Conservation (phyloP, 2,113 vertebrate genomes). For the Malurus melanocephalus region DNA sequence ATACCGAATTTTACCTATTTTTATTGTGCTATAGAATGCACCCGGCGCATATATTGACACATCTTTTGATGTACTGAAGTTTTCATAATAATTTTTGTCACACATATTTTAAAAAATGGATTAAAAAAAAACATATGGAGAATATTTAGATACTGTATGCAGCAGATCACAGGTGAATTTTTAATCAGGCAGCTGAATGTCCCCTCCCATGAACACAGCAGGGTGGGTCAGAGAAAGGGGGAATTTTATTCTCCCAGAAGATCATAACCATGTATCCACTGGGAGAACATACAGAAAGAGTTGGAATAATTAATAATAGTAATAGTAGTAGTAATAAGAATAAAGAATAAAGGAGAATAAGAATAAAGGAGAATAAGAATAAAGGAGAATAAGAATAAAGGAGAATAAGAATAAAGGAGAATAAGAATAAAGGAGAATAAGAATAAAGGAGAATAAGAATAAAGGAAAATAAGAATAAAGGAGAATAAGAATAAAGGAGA, state of each 20-base stretch:
- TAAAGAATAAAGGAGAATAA: too few species aligned
- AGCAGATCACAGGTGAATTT: constrained; percentile 34
- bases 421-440: too few species aligned
- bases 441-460: too few species aligned
- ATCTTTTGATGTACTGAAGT: constrained; percentile 56
- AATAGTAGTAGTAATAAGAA: too few species aligned
- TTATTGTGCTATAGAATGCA: constrained; percentile 40
- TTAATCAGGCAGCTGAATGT: neutral
- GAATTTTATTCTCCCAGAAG: too few species aligned
- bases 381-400: too few species aligned
- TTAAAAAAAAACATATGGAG: constrained; percentile 13
- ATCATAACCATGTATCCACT: fast-evolving
- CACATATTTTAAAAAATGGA: neutral
- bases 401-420: too few species aligned
- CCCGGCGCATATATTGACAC: constrained; percentile 41
- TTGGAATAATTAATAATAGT: too few species aligned
- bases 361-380: too few species aligned
- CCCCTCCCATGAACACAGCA: too few species aligned
- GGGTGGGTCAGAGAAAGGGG: neutral
- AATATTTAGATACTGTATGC: constrained; percentile 16
- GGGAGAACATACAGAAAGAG: neutral
- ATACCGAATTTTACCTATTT: constrained; percentile 42
- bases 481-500: too few species aligned
- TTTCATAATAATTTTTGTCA: constrained; percentile 36
- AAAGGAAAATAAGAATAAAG: too few species aligned